Base-by-base conservation (phyloP, 1,140 invertebrate species). In the Eciton burchellii region DNA sequence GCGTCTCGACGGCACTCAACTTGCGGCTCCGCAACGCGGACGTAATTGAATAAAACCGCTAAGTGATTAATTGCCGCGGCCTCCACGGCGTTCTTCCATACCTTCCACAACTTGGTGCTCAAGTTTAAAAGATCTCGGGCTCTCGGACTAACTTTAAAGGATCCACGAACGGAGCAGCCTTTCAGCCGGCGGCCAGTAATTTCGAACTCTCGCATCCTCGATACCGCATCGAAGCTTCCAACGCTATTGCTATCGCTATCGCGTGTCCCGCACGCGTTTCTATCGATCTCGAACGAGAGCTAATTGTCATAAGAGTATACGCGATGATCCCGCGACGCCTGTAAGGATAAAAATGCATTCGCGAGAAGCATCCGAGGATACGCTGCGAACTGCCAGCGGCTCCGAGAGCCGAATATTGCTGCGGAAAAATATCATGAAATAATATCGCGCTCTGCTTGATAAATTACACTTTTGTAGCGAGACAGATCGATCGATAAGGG, bases 21-120 rank as follows among this genome's bases (percentile, higher is more conserved):
- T 89, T 83, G n/a, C 65, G 86, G 82, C n/a, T 89, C 87, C 84
- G 84, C 86, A 63, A 82, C 88, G 72, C n/a, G 84, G 84, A 87
- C 90, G 87, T 93, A 92, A 93, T 92, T 91, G 87, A 93, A 93
- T 92, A 91, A 92, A 92, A 91, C 89, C 90, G 73, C 89, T 91
- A 90, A 92, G 88, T 92, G 92, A 93, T 92, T 93, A 92, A 93
- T 93, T 91, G 86, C 85, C 82, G 83, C 83, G 87, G 85, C 86
- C 89, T 81, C 70, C 84, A 56, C 43, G 49, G 60, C 62, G 84
- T 82, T 88, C 76, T 81, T 84, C 86, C 84, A 86, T 63, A 68
- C 62, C 59, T 14, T 26, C 72, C 79, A 52, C 59, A 87, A 87
- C 85, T 87, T 87, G 26, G 66, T 83, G 3, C 81, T 79, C 72